phyloP scores from a whole-genome alignment of 2,888 invertebrate genomes.

The Rhingia campestris region DNA sequence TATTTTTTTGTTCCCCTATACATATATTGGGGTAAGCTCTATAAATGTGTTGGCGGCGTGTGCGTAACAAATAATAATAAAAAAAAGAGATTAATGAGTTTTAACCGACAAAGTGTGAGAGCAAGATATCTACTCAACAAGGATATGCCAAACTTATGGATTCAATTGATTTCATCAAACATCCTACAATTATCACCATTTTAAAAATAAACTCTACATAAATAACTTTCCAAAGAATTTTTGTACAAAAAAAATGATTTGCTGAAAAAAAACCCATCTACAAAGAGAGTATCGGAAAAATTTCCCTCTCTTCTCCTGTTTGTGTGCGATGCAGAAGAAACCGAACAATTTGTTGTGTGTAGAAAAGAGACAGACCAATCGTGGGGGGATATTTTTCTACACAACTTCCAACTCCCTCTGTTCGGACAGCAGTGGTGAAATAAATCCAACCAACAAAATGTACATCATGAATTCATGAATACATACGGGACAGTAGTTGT shows the following conservation, averaged over 20 bases:
- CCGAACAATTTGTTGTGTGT: conserved; percentile 13
- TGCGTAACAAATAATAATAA: conserved; percentile 34
- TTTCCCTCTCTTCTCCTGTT: conserved; percentile 43
- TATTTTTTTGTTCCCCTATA: conserved; percentile 31
- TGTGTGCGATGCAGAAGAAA: conserved; percentile 48
- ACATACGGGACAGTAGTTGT: conserved; percentile 11
- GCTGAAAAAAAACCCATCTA: conserved; percentile 40
- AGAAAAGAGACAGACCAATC: conserved; percentile 53
- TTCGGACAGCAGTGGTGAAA: conserved; percentile 41
- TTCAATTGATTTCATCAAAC: not conserved
- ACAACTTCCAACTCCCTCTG: conserved; percentile 47
- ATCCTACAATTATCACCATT: not conserved
- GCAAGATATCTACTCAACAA: not conserved
- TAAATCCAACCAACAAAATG: conserved; percentile 18
- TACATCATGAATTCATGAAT: conserved; percentile 31
- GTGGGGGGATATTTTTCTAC: conserved; percentile 57
- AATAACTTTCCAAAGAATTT: conserved; percentile 65
- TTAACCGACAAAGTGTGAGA: conserved; percentile 40
- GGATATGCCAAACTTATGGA: not conserved
- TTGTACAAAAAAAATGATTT: conserved; percentile 45
- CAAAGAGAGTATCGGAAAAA: conserved; percentile 53
- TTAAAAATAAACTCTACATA: conserved; percentile 20
- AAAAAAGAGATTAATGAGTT: conserved; percentile 10
- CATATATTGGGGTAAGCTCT: conserved; percentile 34
- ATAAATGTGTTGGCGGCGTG: conserved; percentile 53